Evolutionary conservation across 2,113 vertebrate genomes (phyloP).

Genomic region (Mandrillus leucophaeus): DNA sequence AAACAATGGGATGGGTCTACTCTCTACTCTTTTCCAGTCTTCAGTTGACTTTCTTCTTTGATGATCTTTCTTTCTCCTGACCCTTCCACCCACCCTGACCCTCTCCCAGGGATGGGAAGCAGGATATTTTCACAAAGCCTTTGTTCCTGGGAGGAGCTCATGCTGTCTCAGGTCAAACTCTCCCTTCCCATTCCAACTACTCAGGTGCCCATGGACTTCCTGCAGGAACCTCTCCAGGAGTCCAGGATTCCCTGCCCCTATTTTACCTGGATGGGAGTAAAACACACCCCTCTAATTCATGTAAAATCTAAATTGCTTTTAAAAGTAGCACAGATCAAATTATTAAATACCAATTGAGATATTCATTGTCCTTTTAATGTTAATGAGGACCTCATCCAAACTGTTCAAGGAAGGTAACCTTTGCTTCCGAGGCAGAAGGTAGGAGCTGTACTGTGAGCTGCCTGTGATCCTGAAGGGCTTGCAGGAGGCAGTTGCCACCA

Average conservation of each 20-base stretch:
- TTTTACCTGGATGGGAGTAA: background rate
- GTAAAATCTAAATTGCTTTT: background rate
- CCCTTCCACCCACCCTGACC: slow-evolving; percentile 72
- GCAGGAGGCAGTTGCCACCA: background rate
- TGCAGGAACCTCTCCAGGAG: background rate
- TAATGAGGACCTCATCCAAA: background rate
- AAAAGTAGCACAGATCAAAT: background rate
- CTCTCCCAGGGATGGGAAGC: slow-evolving; percentile 82
- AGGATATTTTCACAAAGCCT: slow-evolving; percentile 81
- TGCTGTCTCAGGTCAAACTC: slow-evolving; percentile 66
- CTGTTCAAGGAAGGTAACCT: accelerated
- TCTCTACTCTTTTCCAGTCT: slow-evolving; percentile 77
- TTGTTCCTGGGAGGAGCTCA: slow-evolving; percentile 73
- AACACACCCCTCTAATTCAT: background rate
- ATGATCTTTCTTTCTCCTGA: slow-evolving; percentile 80
- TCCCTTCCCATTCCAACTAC: background rate
- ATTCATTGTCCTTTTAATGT: background rate
- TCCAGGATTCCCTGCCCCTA: background rate
- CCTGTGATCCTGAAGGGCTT: too few species aligned
- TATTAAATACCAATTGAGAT: background rate
- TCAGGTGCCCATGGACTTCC: background rate
- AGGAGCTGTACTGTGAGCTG: background rate
- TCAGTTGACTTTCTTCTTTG: slow-evolving; percentile 81
- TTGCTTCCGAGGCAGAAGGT: background rate
- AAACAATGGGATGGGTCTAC: slow-evolving; percentile 83